Conservation (phyloP, 2,113 vertebrate species). For the Danionella cerebrum region DNA sequence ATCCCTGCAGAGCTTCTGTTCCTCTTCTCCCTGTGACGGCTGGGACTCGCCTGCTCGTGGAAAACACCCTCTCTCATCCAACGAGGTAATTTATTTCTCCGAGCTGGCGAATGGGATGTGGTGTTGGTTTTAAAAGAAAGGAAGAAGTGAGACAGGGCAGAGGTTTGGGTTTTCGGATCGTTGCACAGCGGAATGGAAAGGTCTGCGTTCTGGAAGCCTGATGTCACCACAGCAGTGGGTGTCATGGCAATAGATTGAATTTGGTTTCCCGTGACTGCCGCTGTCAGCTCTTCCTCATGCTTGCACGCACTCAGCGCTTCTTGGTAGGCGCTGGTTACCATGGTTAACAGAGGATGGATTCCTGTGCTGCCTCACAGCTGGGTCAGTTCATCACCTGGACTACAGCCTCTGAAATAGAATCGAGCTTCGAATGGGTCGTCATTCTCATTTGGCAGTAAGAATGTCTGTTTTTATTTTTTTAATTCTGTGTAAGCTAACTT, state of each 20-base stretch:
- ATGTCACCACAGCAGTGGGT: slow-evolving; percentile 49
- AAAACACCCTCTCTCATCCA: slow-evolving; percentile 44
- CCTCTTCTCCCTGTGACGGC: slow-evolving; percentile 45
- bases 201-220: slow-evolving; percentile 43
- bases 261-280: slow-evolving; percentile 38
- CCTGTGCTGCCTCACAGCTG: slow-evolving; percentile 50
- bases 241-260: slow-evolving; percentile 55
- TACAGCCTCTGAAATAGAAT: slow-evolving; percentile 45
- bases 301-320: slow-evolving; percentile 25
- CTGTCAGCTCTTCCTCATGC: slow-evolving; percentile 19
- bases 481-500: neutral
- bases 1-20: slow-evolving; percentile 54
- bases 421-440: slow-evolving; percentile 28
- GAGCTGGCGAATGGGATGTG: slow-evolving; percentile 39
- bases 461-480: neutral
- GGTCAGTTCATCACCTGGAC: slow-evolving; percentile 45
- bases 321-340: slow-evolving; percentile 63
- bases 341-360: slow-evolving; percentile 59
- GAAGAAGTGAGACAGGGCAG: slow-evolving; percentile 26
- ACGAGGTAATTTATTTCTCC: slow-evolving; percentile 51
- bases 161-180: slow-evolving; percentile 24
- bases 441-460: slow-evolving; percentile 10
- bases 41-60: slow-evolving; percentile 31
- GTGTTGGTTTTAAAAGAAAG: slow-evolving; percentile 2
- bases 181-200: slow-evolving; percentile 48